These are phyloP conservation scores for Sphyrna mokarran DNA, from an alignment of 2,113 vertebrate species.

Conservation along the genomic window DNA sequence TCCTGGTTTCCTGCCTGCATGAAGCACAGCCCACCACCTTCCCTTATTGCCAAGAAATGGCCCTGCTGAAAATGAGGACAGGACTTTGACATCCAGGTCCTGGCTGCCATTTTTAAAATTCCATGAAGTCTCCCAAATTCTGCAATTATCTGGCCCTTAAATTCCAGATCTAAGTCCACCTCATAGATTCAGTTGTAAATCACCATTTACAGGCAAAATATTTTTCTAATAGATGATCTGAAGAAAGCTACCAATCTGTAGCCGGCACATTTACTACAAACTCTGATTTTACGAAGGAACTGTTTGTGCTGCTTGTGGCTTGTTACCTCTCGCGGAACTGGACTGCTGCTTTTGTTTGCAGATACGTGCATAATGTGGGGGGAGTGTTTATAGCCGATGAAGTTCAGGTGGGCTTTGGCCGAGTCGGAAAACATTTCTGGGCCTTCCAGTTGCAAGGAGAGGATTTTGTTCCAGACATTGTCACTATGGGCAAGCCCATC, in stretches of 20 bases:
- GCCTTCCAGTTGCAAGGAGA: constrained; percentile 84
- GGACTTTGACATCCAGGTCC: too few relatives aligned
- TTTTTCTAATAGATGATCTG: background rate
- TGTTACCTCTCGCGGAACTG: background rate
- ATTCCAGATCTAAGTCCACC: background rate
- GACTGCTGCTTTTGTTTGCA: constrained; percentile 48
- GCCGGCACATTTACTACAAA: background rate
- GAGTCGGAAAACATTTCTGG: constrained; percentile 86
- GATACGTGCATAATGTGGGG: constrained; percentile 68
- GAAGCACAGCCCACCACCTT: too few relatives aligned
- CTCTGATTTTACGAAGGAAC: background rate
- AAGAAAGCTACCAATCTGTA: background rate
- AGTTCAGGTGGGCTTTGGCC: constrained; percentile 93
- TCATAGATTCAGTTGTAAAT: background rate
- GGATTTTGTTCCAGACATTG: constrained; percentile 87
- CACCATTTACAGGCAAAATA: background rate
- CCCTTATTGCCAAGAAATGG: too few relatives aligned
- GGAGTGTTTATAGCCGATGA: constrained; percentile 90
- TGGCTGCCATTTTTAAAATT: too few relatives aligned
- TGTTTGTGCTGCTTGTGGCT: background rate
- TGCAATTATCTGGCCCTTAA: background rate
- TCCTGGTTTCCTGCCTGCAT: too few relatives aligned
- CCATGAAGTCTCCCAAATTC: too few relatives aligned
- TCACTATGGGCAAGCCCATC: constrained; percentile 97
- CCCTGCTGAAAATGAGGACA: too few relatives aligned